Conservation (phyloP, 2,888 invertebrate genomes). For the Agriopis leucophaearia region DNA sequence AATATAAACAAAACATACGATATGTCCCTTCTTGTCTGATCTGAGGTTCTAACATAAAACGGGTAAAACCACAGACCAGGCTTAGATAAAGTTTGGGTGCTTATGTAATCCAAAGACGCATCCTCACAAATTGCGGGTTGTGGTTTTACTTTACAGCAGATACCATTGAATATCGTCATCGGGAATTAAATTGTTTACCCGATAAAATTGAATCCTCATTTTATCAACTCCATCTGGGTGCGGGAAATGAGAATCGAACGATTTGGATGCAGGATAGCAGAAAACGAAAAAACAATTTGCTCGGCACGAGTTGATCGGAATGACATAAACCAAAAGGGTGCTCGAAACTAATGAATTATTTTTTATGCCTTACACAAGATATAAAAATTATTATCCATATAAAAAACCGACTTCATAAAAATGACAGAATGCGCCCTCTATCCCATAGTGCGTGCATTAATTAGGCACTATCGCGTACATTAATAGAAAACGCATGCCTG, state of each 20-base stretch:
- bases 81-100: too few relatives aligned
- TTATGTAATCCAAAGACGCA: neutral
- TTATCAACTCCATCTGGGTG: constrained; percentile 32
- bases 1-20: too few relatives aligned
- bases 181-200: constrained; percentile 42
- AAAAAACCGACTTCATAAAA: too few relatives aligned
- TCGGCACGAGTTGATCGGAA: neutral
- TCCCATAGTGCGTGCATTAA: too few relatives aligned
- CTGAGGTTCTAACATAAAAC: too few relatives aligned
- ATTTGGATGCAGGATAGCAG: constrained; percentile 11
- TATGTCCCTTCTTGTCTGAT: too few relatives aligned
- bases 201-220: constrained; percentile 57
- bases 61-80: too few relatives aligned
- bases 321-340: neutral
- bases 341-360: neutral
- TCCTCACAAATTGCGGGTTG: neutral
- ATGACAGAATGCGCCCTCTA: too few relatives aligned
- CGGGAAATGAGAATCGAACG: constrained; percentile 29
- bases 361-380: too few relatives aligned
- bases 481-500: too few relatives aligned
- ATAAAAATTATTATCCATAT: too few relatives aligned
- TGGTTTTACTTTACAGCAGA: constrained; percentile 1
- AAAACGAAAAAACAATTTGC: neutral
- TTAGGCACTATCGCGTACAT: too few relatives aligned
- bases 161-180: constrained; percentile 17